Evolutionary conservation across 2,797 vertebrate species (phyloP), one percentile per base, ranked within the genome.

Genomic region (Lacerta bilineata): DNA sequence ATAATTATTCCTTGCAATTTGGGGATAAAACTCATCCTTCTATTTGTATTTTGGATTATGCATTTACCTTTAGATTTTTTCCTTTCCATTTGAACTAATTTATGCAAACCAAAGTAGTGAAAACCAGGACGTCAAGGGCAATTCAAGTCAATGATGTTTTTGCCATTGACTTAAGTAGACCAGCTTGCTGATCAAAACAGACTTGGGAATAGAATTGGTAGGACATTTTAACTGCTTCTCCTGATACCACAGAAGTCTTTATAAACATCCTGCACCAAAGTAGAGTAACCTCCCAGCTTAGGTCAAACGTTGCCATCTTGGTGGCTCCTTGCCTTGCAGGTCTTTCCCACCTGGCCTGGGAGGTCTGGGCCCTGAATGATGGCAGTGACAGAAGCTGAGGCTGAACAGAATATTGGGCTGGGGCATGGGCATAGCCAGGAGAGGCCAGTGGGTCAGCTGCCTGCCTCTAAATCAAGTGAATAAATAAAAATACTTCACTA

Each of bases 21-120:
- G 50, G 0, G 39, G 76, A 5, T 80, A 74, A 89, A 90, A 77
- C 64, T 83, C 7, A 80, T 33, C 11, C 11, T 69, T 18, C n/a
- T 50, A 39, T 69, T 55, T 36, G n/a, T 87, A 88, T 64, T 84
- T 43, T 88, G 29, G 11, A 88, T 55, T 83, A n/a, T 87, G 27
- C 9, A 2, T 3, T 10, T 83, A 39, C 0, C 3, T 80, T 88
- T 71, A 27, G n/a, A 69, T 55, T 59, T 55, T 87, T 23, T 1
- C 13, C 75, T 0, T 55, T n/a, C 81, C 80, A 64, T 86, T 78
- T 78, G 41, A 78, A 69, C 25, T 68, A 59, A 86, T 88, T 91
- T 88, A 43, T 15, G 27, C 66, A 61, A 88, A 87, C 64, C 89
- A 87, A 82, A 7, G 33, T 79, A 23, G 61, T 23, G 20, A 36